Conservation (phyloP, 2,797 vertebrate genomes). For the Mormyrops attenuatus region DNA sequence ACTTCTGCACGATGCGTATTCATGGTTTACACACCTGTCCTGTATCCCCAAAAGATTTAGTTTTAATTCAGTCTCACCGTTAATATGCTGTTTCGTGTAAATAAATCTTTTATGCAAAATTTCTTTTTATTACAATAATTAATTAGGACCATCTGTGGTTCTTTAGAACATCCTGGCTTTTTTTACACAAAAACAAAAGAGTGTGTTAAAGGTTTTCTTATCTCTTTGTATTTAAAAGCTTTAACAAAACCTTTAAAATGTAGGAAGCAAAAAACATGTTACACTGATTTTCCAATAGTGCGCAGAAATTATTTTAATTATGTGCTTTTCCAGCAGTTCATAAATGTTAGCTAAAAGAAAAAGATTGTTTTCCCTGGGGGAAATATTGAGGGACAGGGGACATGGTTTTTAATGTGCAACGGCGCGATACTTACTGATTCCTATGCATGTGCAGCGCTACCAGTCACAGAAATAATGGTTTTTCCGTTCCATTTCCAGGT, state of each 20-base stretch:
- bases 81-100: not conserved
- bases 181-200: not conserved
- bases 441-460: not conserved
- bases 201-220: not conserved
- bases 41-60: not conserved
- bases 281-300: conserved; percentile 48
- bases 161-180: not conserved
- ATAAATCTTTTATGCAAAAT: not conserved
- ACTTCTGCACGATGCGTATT: not conserved
- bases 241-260: conserved; percentile 28
- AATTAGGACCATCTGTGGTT: not conserved
- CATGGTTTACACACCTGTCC: not conserved
- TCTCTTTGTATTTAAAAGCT: not conserved
- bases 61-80: not conserved
- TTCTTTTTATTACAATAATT: not conserved
- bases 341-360: conserved; percentile 52
- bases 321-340: conserved; percentile 52
- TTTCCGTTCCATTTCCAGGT: conserved; percentile 52
- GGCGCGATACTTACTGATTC: not conserved
- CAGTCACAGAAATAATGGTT: not conserved
- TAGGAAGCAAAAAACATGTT: conserved; percentile 41
- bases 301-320: conserved; percentile 50
- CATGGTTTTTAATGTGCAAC: conserved; percentile 40
- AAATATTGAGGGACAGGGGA: conserved; percentile 5
- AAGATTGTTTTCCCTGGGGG: conserved; percentile 30